Evolutionary conservation across 2,888 invertebrate genomes (phyloP).

Genomic region (Junonia oenone): DNA sequence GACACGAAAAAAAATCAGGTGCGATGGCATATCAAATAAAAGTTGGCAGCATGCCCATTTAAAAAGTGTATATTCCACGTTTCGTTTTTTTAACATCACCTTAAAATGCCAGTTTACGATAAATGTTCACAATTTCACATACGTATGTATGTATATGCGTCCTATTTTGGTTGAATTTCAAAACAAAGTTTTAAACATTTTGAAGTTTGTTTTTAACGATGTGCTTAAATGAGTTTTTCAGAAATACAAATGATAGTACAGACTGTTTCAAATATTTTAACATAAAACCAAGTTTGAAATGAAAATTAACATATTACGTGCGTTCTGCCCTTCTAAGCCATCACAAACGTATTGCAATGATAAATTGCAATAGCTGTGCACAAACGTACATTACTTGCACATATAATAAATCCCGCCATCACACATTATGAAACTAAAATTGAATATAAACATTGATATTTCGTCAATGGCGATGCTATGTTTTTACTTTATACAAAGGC

Average conservation of each 20-base stretch:
- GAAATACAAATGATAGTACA: too few relatives aligned
- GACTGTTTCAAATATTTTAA: too few relatives aligned
- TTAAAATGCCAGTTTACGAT: conserved; percentile 1
- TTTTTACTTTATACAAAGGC: background rate
- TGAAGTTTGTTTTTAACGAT: too few relatives aligned
- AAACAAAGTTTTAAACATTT: too few relatives aligned
- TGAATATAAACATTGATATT: background rate
- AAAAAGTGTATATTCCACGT: background rate
- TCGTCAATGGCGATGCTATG: background rate
- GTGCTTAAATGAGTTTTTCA: too few relatives aligned
- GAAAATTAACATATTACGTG: background rate
- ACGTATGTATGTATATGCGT: too few relatives aligned
- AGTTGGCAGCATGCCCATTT: conserved; percentile 11
- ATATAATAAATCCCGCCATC: background rate
- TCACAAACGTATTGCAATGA: too few relatives aligned
- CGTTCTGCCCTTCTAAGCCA: background rate
- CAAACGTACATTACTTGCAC: too few relatives aligned
- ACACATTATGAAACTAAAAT: background rate
- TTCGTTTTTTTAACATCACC: background rate
- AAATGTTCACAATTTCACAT: too few relatives aligned
- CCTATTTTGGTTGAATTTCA: too few relatives aligned
- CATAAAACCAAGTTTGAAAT: too few relatives aligned
- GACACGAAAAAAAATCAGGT: conserved; percentile 11
- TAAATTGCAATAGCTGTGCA: too few relatives aligned
- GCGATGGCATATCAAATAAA: conserved; percentile 13